Percentiles rank a stretch among this genome's conserved stretches.
phyloP scores from a whole-genome alignment of 1,140 invertebrate species.

The Penaeus japonicus region DNA sequence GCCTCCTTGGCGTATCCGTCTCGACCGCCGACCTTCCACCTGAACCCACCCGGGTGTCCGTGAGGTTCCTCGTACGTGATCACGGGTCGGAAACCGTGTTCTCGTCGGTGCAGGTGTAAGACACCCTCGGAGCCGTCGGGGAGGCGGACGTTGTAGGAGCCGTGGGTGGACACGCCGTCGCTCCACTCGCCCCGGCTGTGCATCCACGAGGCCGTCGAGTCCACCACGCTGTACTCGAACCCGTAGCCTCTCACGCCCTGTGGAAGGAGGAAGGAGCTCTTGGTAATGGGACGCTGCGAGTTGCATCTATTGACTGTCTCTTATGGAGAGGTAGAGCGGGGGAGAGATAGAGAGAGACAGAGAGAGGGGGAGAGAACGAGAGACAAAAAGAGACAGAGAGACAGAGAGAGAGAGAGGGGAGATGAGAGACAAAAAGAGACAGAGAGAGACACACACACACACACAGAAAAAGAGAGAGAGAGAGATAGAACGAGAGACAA shows the following conservation, averaged over 20 bases:
- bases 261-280: neutral
- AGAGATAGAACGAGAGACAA: neutral
- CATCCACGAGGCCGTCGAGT: neutral
- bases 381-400: neutral
- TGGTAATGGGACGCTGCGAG: neutral
- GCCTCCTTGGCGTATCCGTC: neutral
- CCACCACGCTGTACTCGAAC: slow-evolving; percentile 36
- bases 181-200: slow-evolving; percentile 19
- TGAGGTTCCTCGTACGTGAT: slow-evolving; percentile 16
- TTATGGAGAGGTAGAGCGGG: neutral
- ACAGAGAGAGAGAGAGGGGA: neutral
- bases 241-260: slow-evolving; percentile 15
- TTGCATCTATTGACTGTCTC: neutral
- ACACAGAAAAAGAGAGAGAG: neutral
- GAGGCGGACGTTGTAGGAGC: slow-evolving; percentile 18
- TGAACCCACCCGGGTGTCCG: neutral
- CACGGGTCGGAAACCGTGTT: slow-evolving; percentile 29
- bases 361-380: neutral
- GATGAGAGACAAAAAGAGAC: neutral
- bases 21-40: neutral
- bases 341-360: neutral
- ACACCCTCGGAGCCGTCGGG: slow-evolving; percentile 24
- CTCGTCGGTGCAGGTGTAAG: slow-evolving; percentile 31
- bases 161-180: neutral
- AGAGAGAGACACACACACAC: neutral